Conservation (phyloP, 2,113 vertebrate species). For the Platycercus adscitus region DNA sequence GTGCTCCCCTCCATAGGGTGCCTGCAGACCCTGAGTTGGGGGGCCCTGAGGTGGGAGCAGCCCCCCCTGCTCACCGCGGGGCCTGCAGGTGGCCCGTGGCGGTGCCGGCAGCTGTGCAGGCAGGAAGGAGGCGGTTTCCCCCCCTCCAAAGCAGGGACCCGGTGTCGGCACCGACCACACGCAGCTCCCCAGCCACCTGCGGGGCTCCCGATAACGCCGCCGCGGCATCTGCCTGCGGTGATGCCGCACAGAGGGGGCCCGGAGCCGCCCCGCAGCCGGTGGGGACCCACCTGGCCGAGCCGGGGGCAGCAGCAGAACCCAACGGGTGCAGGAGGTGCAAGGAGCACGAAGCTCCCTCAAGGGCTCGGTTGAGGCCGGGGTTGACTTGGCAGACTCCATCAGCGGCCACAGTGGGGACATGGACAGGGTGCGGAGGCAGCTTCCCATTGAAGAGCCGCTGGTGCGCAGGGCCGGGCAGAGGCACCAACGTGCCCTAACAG, state of each 20-base stretch:
- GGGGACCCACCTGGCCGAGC: neutral
- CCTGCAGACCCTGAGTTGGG: neutral
- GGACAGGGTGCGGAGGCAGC: neutral
- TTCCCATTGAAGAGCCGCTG: neutral
- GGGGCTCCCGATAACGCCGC: rapidly evolving
- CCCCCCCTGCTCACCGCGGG: neutral
- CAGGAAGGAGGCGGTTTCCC: neutral
- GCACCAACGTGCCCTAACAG: too few species aligned
- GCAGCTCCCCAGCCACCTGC: neutral
- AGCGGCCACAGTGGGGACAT: rapidly evolving
- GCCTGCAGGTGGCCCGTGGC: neutral
- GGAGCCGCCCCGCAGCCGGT: rapidly evolving
- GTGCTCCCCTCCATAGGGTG: neutral
- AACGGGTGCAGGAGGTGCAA: rapidly evolving
- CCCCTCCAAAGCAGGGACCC: neutral
- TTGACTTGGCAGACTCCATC: rapidly evolving
- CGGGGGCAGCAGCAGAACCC: too few species aligned
- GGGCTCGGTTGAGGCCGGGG: neutral
- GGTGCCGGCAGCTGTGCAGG: neutral
- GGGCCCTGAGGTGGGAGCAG: neutral
- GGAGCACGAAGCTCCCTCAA: neutral
- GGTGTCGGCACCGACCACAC: rapidly evolving
- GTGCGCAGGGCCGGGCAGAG: too few species aligned
- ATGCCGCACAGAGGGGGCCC: rapidly evolving
- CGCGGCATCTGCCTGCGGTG: neutral